These are phyloP conservation scores for Ceuthmochares aereus DNA, from an alignment of 2,113 vertebrate genomes.

Conservation along the genomic window DNA sequence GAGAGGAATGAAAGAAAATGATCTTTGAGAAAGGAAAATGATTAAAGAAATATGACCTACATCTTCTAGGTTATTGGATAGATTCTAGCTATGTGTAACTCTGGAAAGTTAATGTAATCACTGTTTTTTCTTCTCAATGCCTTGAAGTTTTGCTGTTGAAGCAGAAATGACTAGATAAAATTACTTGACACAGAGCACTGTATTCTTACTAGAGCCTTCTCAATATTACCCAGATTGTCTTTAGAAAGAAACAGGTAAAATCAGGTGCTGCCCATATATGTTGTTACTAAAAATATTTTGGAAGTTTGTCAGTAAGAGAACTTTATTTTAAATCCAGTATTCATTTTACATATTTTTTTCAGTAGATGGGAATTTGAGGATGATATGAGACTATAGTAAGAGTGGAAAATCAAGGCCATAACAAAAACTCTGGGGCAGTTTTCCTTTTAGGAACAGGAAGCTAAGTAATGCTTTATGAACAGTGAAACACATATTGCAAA, in stretches of 20 bases:
- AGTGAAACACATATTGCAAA: not conserved
- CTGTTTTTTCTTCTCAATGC: not conserved
- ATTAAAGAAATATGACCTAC: not conserved
- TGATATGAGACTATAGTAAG: not conserved
- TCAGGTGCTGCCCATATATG: not conserved
- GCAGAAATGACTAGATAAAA: not conserved
- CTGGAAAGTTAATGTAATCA: not conserved
- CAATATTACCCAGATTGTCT: not conserved
- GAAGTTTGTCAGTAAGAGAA: not conserved
- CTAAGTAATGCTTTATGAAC: not conserved
- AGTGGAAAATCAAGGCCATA: not conserved
- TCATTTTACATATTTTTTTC: not conserved
- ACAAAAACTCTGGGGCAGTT: not conserved
- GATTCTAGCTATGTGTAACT: not conserved
- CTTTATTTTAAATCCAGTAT: not conserved
- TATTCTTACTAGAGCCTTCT: not conserved
- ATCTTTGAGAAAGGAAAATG: not conserved
- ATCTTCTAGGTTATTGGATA: not conserved
- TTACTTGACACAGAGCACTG: not conserved
- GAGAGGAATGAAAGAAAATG: not conserved
- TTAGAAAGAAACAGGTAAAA: not conserved
- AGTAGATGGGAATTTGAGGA: not conserved
- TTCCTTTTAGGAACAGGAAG: not conserved
- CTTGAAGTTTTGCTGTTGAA: not conserved
- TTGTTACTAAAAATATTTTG: not conserved